These are phyloP conservation scores for Theodoxus fluviatilis DNA, from an alignment of 2,888 invertebrate species.

Conservation along the genomic window DNA sequence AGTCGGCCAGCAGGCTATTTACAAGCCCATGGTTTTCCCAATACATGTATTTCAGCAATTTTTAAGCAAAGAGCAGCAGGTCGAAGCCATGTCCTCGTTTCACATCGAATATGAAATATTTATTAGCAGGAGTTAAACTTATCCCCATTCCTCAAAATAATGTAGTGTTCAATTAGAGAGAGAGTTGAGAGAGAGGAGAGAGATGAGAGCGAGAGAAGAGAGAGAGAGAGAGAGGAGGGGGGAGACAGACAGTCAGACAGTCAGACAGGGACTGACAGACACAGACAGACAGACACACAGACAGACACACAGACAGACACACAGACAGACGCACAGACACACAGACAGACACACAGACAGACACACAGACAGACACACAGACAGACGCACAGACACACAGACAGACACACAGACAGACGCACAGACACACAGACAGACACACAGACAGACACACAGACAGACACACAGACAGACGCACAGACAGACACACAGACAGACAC, in stretches of 20 bases:
- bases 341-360: background rate
- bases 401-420: constrained; percentile 1
- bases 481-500: background rate
- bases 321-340: background rate
- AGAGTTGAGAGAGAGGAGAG: background rate
- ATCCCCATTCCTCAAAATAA: no score
- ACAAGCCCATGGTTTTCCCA: no score
- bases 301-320: constrained; percentile 7
- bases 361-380: constrained; percentile 1
- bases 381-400: background rate
- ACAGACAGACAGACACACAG: constrained; percentile 6
- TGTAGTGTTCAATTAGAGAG: constrained; percentile 10
- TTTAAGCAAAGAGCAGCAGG: no score
- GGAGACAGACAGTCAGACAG: constrained; percentile 7
- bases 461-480: constrained; percentile 20
- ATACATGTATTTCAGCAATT: no score
- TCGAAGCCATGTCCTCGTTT: no score
- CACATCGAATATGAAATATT: no score
- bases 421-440: constrained; percentile 17
- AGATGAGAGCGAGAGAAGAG: background rate
- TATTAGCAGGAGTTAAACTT: no score
- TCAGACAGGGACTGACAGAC: background rate
- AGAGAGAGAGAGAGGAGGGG: constrained; percentile 12
- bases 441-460: constrained; percentile 26
- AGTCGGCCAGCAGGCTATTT: no score